phyloP scores from a whole-genome alignment of 2,888 invertebrate species.

The Drosophila sordidula region DNA sequence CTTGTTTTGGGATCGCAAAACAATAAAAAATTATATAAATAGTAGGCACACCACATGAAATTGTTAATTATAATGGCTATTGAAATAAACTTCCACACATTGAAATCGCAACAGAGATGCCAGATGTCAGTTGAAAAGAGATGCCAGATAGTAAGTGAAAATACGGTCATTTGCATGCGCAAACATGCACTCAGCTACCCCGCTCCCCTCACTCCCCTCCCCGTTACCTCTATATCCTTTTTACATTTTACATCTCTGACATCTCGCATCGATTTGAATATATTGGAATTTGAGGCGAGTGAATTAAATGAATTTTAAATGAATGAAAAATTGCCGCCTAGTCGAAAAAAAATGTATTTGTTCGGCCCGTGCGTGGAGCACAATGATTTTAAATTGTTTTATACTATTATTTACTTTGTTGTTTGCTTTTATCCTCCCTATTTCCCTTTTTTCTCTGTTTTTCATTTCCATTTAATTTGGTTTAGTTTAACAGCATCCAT shows the following conservation, averaged over 20 bases:
- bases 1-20: constrained; percentile 2
- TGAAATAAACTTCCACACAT: constrained; percentile 50
- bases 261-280: constrained; percentile 14
- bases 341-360: constrained; percentile 5
- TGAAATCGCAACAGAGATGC: not conserved
- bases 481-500: constrained; percentile 16
- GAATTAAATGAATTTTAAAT: constrained; percentile 61
- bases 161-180: constrained; percentile 57
- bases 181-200: constrained; percentile 33
- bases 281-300: constrained; percentile 25
- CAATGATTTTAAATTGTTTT: constrained; percentile 33
- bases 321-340: constrained; percentile 32
- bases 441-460: not conserved
- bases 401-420: constrained; percentile 12
- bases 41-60: constrained; percentile 58
- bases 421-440: constrained; percentile 6
- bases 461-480: constrained; percentile 28
- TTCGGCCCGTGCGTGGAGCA: not conserved
- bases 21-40: constrained; percentile 5
- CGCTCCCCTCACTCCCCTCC: not conserved
- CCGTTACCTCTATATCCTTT: constrained; percentile 11
- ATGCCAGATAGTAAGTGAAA: constrained; percentile 16
- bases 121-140: constrained; percentile 1
- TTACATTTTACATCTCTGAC: constrained; percentile 24
- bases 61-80: constrained; percentile 75